phyloP scores from a whole-genome alignment of 1,140 invertebrate genomes.

The Caerostris darwini region DNA sequence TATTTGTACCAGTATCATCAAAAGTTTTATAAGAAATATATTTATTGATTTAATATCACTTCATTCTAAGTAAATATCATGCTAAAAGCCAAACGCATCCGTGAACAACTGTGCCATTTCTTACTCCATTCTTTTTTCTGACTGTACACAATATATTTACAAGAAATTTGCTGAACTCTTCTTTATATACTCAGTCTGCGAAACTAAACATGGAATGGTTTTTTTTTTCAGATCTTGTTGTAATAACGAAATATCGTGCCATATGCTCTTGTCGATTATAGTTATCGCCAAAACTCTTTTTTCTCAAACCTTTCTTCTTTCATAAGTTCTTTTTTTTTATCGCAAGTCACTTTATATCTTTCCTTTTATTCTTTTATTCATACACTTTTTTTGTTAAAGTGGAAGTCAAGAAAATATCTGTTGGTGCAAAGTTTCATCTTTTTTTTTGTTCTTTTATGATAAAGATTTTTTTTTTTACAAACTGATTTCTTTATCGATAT shows the following conservation, averaged over 20 bases:
- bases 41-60: too few relatives aligned
- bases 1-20: too few relatives aligned
- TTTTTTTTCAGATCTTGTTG: background rate
- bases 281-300: slow-evolving; percentile 9
- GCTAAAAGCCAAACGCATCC: too few relatives aligned
- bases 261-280: background rate
- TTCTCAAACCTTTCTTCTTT: background rate
- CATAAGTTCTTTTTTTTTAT: background rate
- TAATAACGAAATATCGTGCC: slow-evolving; percentile 47
- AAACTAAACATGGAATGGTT: background rate
- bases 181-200: background rate
- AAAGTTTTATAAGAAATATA: too few relatives aligned
- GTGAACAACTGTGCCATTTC: too few relatives aligned
- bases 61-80: too few relatives aligned
- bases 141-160: background rate
- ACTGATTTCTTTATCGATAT: too few relatives aligned
- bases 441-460: background rate
- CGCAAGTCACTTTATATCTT: background rate
- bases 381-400: background rate
- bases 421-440: background rate
- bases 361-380: background rate
- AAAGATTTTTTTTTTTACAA: too few relatives aligned
- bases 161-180: background rate
- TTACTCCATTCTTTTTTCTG: too few relatives aligned
- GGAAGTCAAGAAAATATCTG: slow-evolving; percentile 26